A percentile compares a stretch with the other conserved stretches of the same genome.
phyloP scores from a whole-genome alignment of 2,888 invertebrate species.

The Drosophila anomelani region DNA sequence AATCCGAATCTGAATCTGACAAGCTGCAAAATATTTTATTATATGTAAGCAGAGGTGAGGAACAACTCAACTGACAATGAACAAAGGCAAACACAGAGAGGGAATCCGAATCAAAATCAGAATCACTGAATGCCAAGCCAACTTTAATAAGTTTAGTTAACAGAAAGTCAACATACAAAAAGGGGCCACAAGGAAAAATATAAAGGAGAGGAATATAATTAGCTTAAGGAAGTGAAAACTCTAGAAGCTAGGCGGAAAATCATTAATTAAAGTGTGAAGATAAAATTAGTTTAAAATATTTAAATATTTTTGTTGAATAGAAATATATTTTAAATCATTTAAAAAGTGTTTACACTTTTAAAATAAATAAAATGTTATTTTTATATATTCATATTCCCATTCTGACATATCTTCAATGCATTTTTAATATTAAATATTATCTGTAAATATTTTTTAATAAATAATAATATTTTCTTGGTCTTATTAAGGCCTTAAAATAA shows the following conservation, averaged over 20 bases:
- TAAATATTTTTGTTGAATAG: too few relatives aligned
- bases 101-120: slow-evolving; percentile 35
- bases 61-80: slow-evolving; percentile 31
- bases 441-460: neutral
- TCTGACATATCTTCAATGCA: neutral
- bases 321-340: too few relatives aligned
- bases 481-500: neutral
- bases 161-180: slow-evolving; percentile 26
- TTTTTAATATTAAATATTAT: neutral
- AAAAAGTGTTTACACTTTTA: too few relatives aligned
- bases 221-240: slow-evolving; percentile 3
- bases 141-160: slow-evolving; percentile 38
- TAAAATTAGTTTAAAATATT: too few relatives aligned
- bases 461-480: neutral
- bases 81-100: slow-evolving; percentile 19
- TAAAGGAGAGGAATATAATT: neutral
- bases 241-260: neutral
- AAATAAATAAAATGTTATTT: neutral
- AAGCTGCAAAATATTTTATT: slow-evolving; percentile 39
- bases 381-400: neutral
- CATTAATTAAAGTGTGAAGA: too few relatives aligned
- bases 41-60: slow-evolving; percentile 16
- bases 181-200: neutral
- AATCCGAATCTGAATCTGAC: slow-evolving; percentile 25
- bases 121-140: slow-evolving; percentile 44